Percentiles rank a stretch among this genome's conserved stretches.
Evolutionary conservation across 2,113 vertebrate species (phyloP).

Genomic region (Paradoxurus hermaphroditus): DNA sequence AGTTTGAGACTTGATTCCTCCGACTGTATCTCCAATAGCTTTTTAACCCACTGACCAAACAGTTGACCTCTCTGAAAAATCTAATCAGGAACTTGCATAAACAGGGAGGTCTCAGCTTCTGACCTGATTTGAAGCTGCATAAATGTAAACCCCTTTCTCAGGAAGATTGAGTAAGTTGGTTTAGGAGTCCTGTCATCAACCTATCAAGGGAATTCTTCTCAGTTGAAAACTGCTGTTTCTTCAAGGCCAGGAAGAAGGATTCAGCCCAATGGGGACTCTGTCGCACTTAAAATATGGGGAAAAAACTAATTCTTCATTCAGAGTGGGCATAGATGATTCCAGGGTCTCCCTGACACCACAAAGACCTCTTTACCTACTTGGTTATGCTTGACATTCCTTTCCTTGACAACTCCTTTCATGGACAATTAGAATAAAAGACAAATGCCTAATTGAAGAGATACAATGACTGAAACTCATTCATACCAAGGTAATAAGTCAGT

Average conservation of each 20-base stretch:
- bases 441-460: not conserved
- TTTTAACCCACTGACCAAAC: not conserved
- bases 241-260: not conserved
- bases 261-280: not conserved
- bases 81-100: not conserved
- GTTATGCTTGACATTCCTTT: constrained; percentile 31
- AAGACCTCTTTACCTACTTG: not conserved
- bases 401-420: not conserved
- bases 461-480: not conserved
- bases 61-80: not conserved
- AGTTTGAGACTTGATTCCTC: not conserved
- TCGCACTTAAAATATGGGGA: not conserved
- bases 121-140: not conserved
- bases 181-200: not conserved
- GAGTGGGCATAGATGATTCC: not conserved
- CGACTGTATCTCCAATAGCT: not conserved
- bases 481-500: not conserved
- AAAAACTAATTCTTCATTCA: not conserved
- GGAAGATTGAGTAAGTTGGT: not conserved
- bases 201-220: not conserved
- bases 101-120: not conserved
- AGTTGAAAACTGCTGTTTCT: not conserved
- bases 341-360: not conserved
- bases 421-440: constrained; percentile 23
- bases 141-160: not conserved